Evolutionary conservation across 1,140 invertebrate species (phyloP).

Genomic region (Cepaea nemoralis): DNA sequence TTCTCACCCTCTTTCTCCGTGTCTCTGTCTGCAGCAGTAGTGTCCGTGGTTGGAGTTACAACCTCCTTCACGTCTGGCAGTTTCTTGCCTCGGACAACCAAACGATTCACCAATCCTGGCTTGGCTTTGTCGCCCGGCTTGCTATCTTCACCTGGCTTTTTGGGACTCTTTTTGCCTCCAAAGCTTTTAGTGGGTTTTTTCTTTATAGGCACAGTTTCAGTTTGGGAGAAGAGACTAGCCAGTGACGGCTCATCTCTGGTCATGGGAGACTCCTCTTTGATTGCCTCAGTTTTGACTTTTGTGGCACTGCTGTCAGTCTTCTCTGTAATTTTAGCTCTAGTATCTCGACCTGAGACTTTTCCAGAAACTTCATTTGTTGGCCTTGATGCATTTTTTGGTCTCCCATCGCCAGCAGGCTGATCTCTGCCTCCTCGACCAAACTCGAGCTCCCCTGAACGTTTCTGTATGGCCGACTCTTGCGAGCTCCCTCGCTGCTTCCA

Average conservation of each 20-base stretch:
- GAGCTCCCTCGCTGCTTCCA: slow-evolving; percentile 19
- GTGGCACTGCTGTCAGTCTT: neutral
- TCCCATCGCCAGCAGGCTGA: neutral
- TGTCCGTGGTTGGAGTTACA: neutral
- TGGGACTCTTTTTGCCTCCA: slow-evolving; percentile 38
- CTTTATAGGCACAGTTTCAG: slow-evolving; percentile 18
- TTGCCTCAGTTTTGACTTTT: neutral
- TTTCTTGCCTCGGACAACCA: neutral
- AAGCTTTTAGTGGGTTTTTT: slow-evolving; percentile 28
- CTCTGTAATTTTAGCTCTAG: neutral
- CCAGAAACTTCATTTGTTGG: neutral
- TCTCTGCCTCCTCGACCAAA: neutral
- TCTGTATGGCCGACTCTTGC: neutral
- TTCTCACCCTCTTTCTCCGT: slow-evolving; percentile 5
- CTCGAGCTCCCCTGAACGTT: neutral
- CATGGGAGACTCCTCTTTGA: slow-evolving; percentile 16
- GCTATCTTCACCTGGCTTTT: slow-evolving; percentile 12
- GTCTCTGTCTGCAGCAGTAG: neutral
- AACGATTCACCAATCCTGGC: neutral
- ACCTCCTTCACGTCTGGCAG: neutral
- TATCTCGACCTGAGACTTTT: neutral
- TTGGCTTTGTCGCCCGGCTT: slow-evolving; percentile 19
- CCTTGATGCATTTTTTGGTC: neutral
- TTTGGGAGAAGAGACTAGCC: slow-evolving; percentile 29
- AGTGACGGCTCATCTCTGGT: slow-evolving; percentile 27